A percentile compares a stretch with the other conserved stretches of the same genome.
Evolutionary conservation across 2,888 invertebrate genomes (phyloP).

Genomic region (Penaeus monodon): DNA sequence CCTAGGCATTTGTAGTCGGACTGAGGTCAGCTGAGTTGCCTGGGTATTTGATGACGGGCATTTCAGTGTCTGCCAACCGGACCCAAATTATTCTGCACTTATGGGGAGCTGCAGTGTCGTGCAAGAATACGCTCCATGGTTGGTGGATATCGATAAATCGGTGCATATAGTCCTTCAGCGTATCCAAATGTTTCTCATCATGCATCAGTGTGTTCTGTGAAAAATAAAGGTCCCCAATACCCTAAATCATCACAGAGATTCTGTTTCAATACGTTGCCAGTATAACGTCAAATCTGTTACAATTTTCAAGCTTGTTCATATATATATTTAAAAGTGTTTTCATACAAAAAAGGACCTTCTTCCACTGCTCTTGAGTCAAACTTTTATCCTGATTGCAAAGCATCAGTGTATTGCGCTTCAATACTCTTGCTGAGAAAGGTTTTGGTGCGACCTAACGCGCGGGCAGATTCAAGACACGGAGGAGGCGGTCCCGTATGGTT

Average conservation of each 20-base stretch:
- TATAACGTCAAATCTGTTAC: constrained; percentile 6
- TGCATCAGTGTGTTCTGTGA: neutral
- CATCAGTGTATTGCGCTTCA: too few species aligned
- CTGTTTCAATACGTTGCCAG: neutral
- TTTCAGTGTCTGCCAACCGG: neutral
- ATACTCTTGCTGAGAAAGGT: neutral
- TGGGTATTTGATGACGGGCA: neutral
- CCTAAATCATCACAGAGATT: neutral
- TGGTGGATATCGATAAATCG: neutral
- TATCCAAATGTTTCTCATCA: neutral
- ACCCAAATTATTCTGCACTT: neutral
- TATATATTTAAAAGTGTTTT: neutral
- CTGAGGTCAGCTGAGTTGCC: neutral
- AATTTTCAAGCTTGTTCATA: neutral
- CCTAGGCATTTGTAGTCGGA: neutral
- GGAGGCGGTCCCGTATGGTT: neutral
- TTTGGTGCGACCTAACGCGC: neutral
- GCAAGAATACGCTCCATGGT: constrained; percentile 5
- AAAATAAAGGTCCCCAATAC: neutral
- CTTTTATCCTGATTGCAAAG: neutral
- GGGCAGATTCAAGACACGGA: neutral
- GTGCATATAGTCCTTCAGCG: neutral
- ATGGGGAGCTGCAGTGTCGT: neutral
- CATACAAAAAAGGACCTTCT: neutral
- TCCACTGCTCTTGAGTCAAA: neutral